phyloP scores from a whole-genome alignment of 1,140 invertebrate genomes.

The Cydia pomonella region DNA sequence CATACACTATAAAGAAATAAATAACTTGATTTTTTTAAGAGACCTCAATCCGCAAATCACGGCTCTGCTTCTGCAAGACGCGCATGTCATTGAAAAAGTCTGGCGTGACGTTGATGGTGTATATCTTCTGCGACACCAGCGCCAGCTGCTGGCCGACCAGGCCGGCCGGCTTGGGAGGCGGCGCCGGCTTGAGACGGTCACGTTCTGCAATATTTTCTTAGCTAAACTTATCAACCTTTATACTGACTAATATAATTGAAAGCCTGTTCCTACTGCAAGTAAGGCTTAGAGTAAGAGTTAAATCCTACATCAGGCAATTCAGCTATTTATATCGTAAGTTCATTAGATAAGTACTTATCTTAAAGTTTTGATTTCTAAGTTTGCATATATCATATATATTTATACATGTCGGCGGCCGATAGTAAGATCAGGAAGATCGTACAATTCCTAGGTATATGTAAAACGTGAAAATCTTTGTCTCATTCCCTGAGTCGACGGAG shows the following conservation, averaged over 20 bases:
- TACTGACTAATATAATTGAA: neutral
- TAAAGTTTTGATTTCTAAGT: no score
- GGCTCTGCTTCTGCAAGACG: constrained; percentile 93
- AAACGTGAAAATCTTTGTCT: no score
- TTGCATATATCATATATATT: no score
- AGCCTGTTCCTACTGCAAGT: neutral
- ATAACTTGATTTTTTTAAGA: constrained; percentile 42
- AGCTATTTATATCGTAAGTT: neutral
- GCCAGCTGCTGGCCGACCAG: constrained; percentile 80
- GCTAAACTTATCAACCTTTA: neutral
- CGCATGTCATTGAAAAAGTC: constrained; percentile 94
- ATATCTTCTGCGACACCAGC: constrained; percentile 76
- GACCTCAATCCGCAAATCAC: constrained; percentile 93
- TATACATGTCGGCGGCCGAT: no score
- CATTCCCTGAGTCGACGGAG: no score
- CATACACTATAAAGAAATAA: no score
- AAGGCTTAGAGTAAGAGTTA: neutral
- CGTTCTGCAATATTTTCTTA: constrained; percentile 82
- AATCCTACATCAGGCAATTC: constrained; percentile 22
- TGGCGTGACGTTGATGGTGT: constrained; percentile 83
- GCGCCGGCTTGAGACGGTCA: constrained; percentile 90
- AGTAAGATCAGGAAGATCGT: no score
- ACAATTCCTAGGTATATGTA: no score
- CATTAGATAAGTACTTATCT: neutral
- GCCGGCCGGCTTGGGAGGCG: constrained; percentile 91